A percentile compares a stretch with the other conserved stretches of the same genome.
Evolutionary conservation across 2,888 invertebrate genomes (phyloP).

Genomic region (Trissonchulus latispiculum): DNA sequence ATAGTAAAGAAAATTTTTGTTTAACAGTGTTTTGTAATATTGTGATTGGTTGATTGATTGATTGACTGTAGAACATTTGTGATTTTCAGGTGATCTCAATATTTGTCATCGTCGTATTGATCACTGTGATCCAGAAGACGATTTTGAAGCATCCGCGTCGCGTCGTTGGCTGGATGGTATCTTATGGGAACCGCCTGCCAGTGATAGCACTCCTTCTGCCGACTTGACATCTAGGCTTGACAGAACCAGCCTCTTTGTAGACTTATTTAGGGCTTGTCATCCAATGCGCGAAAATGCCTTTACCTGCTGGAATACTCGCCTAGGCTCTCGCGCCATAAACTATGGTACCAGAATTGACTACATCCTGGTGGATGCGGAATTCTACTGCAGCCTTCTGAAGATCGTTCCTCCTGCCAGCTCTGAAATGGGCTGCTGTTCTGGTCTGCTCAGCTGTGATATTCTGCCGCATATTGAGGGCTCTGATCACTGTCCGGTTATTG

Average conservation of each 20-base stretch:
- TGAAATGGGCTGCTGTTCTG: too few species aligned
- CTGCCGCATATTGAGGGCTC: slow-evolving; percentile 45
- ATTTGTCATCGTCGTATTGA: slow-evolving; percentile 48
- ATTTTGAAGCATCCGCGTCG: too few species aligned
- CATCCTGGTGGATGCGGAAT: slow-evolving; percentile 44
- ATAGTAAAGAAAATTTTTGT: too few species aligned
- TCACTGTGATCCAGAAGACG: slow-evolving; percentile 47
- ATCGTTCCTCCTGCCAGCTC: too few species aligned
- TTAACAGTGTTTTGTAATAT: too few species aligned
- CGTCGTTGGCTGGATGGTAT: too few species aligned
- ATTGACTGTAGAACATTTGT: not conserved
- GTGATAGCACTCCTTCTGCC: too few species aligned
- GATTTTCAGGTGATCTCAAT: slow-evolving; percentile 49
- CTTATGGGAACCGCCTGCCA: too few species aligned
- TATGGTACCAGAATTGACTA: slow-evolving; percentile 52
- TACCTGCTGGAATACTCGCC: slow-evolving; percentile 50
- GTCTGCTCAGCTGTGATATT: slow-evolving; percentile 37
- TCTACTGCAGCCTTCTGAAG: too few species aligned
- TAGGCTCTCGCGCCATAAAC: slow-evolving; percentile 48
- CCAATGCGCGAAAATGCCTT: slow-evolving; percentile 45
- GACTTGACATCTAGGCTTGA: too few species aligned
- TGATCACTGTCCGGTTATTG: slow-evolving; percentile 51
- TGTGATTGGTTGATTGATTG: too few species aligned
- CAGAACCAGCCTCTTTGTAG: slow-evolving; percentile 39
- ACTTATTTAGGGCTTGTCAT: slow-evolving; percentile 48